phyloP scores from a whole-genome alignment of 1,140 invertebrate species.

The Anastrepha obliqua region DNA sequence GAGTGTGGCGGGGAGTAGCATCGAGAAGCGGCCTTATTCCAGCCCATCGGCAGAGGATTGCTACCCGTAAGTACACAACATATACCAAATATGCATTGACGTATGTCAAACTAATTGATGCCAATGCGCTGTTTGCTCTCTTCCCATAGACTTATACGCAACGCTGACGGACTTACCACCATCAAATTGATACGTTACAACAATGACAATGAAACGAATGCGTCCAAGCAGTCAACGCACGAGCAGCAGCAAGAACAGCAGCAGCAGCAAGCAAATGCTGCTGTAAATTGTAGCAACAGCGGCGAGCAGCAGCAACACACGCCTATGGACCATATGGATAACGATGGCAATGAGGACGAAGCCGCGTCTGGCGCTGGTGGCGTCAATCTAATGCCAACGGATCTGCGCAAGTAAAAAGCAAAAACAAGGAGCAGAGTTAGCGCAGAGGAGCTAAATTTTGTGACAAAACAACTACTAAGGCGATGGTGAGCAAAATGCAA shows the following conservation, averaged over 20 bases:
- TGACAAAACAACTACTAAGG: not conserved
- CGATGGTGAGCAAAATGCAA: not conserved
- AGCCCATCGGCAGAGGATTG: slow-evolving; percentile 65
- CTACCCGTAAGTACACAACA: slow-evolving; percentile 70
- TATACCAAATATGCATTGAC: not conserved
- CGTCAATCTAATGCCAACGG: slow-evolving; percentile 54
- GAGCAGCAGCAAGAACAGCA: not conserved
- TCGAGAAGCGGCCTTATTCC: slow-evolving; percentile 60
- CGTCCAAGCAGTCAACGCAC: slow-evolving; percentile 19
- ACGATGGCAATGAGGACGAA: slow-evolving; percentile 65
- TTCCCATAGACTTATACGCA: slow-evolving; percentile 69
- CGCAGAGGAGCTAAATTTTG: not conserved
- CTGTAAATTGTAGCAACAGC: not conserved
- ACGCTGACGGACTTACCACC: slow-evolving; percentile 73
- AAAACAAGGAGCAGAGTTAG: not conserved
- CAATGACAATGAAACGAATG: slow-evolving; percentile 60
- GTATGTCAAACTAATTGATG: not conserved
- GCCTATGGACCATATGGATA: slow-evolving; percentile 69
- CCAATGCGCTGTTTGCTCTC: not conserved
- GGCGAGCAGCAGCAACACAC: slow-evolving; percentile 42
- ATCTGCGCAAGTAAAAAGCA: slow-evolving; percentile 56
- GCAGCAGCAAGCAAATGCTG: slow-evolving; percentile 1
- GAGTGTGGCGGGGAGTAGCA: slow-evolving; percentile 72
- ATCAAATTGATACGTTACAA: slow-evolving; percentile 73
- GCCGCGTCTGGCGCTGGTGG: slow-evolving; percentile 55